phyloP scores from a whole-genome alignment of 2,797 vertebrate species.

The Hypotaenidia okinawae region DNA sequence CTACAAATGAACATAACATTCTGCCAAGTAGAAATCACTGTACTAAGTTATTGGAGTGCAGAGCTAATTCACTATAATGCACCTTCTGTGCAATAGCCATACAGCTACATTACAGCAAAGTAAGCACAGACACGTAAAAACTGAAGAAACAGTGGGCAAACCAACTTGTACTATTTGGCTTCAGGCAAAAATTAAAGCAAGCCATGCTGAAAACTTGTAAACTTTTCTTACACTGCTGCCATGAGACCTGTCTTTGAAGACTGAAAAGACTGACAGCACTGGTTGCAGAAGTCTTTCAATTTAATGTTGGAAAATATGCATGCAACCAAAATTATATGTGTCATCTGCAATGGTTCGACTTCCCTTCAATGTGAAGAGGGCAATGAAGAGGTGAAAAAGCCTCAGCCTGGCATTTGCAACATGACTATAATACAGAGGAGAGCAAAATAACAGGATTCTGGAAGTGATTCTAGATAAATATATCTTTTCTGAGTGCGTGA shows the following conservation, averaged over 20 bases:
- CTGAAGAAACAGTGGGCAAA: constrained; percentile 44
- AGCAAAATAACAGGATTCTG: constrained; percentile 13
- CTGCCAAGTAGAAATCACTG: constrained; percentile 15
- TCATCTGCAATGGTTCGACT: constrained; percentile 18
- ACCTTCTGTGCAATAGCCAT: constrained; percentile 64
- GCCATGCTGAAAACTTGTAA: constrained; percentile 35
- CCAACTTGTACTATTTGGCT: constrained; percentile 33
- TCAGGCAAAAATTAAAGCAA: constrained; percentile 38
- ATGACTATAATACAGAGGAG: constrained; percentile 28
- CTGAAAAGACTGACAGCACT: constrained; percentile 18
- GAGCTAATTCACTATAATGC: constrained; percentile 50
- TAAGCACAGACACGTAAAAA: constrained; percentile 56
- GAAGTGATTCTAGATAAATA: not conserved
- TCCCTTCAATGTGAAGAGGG: constrained; percentile 55
- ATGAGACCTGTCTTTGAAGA: constrained; percentile 11
- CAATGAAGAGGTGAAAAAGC: constrained; percentile 5
- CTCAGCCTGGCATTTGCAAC: constrained; percentile 24
- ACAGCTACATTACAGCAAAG: constrained; percentile 58
- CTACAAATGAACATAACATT: constrained; percentile 11
- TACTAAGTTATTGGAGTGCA: constrained; percentile 5
- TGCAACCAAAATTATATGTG: constrained; percentile 39
- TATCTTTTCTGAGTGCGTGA: not conserved
- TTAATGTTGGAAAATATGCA: constrained; percentile 29
- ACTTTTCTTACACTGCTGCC: constrained; percentile 13
- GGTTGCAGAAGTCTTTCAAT: constrained; percentile 27